Evolutionary conservation across 2,797 vertebrate species (phyloP), one percentile per base, ranked within the genome.

Genomic region (Urosaurus nigricauda): DNA sequence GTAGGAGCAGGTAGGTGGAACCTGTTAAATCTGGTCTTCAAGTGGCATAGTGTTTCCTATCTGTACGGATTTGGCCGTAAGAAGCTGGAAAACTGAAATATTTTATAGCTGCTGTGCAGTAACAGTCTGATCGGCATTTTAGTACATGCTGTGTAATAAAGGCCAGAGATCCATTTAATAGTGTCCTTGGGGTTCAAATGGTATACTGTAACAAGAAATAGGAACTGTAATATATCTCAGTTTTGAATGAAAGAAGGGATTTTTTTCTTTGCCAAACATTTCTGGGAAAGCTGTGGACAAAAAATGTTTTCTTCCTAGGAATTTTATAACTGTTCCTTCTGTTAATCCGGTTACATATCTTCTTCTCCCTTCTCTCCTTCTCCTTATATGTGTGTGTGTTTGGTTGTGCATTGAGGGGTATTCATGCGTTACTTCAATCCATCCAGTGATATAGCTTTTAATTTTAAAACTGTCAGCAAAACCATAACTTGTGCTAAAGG

Each of bases 361-460:
- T 26, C 14, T 26, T 5, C n/a, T 16, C n/a, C 12, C n/a, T 13
- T 71, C 12, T 16, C 32, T 35, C 32, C 16, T 4, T 35, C 3
- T 71, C 3, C n/a, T 4, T 71, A 14, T 75, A 9, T 43, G 29
- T 53, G 60, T 90, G 83, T 85, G 53, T 43, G 43, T 58, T 35
- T 86, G 58, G 86, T 17, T 77, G 56, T 77, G 53, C 37, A 14
- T 32, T 26, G 40, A 43, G 87, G 0, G 12, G 70, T 32, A 40
- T 89, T 91, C 32, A 47, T 85, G 40, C 13, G 16, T 85, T 85
- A 65, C 77, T 80, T 83, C 82, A 77, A 83, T 65, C 90, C 89
- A 77, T 87, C 87, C 21, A 77, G 14, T 87, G 80, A 47, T 90
- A 60, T 83, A 83, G 14, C 92, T 91, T 92, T 93, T 83, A 92